phyloP scores from a whole-genome alignment of 2,113 vertebrate genomes.

The Istiophorus platypterus region DNA sequence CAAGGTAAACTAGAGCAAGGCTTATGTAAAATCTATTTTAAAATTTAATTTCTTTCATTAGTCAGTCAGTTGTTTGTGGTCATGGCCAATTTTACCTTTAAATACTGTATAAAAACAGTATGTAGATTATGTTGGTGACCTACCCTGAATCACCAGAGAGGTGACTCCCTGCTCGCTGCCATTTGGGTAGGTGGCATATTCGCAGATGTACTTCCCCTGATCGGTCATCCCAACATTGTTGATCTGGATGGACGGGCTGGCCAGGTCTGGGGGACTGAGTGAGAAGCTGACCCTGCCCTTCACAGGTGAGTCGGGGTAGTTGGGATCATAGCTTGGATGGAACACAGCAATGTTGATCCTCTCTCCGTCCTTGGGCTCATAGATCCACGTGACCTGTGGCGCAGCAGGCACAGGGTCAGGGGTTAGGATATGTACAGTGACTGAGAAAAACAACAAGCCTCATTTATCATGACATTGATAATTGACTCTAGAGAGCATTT shows the following conservation, averaged over 20 bases:
- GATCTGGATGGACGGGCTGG: slow-evolving; percentile 86
- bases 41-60: background rate
- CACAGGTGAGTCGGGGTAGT: slow-evolving; percentile 80
- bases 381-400: slow-evolving; percentile 88
- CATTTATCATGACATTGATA: slow-evolving; percentile 50
- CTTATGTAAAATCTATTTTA: background rate
- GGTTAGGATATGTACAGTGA: too few species aligned
- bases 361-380: slow-evolving; percentile 55
- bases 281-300: slow-evolving; percentile 79
- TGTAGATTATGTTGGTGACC: slow-evolving; percentile 37
- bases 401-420: slow-evolving; percentile 19
- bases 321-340: slow-evolving; percentile 81
- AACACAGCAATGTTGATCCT: slow-evolving; percentile 86
- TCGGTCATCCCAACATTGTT: slow-evolving; percentile 81
- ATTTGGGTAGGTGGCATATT: slow-evolving; percentile 89
- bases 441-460: slow-evolving; percentile 17
- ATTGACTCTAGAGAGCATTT: slow-evolving; percentile 38
- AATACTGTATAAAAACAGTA: background rate
- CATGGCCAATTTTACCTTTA: background rate
- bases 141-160: slow-evolving; percentile 86
- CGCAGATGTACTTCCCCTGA: slow-evolving; percentile 89
- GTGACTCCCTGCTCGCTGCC: slow-evolving; percentile 88
- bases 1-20: background rate
- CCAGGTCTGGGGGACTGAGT: slow-evolving; percentile 50
- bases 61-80: background rate